These are phyloP conservation scores for Callopanchax toddi DNA, from an alignment of 2,113 vertebrate species.

Conservation along the genomic window DNA sequence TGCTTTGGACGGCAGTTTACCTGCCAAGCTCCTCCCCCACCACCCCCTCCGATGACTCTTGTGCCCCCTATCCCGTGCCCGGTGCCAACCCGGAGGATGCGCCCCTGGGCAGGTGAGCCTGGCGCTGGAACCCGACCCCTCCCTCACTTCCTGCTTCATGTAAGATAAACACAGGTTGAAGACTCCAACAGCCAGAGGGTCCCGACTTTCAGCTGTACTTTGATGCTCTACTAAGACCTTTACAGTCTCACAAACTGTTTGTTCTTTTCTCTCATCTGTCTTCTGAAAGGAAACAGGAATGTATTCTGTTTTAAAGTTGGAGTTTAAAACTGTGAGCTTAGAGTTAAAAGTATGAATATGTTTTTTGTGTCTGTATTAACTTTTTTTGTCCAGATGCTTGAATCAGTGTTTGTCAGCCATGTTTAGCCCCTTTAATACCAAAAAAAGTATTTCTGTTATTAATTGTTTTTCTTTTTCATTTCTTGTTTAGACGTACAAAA, in stretches of 20 bases:
- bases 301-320: too few species aligned
- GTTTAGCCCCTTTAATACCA: background rate
- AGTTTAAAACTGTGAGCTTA: background rate
- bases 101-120: constrained; percentile 91
- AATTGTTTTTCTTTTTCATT: constrained; percentile 10
- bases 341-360: too few species aligned
- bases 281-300: background rate
- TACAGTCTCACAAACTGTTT: background rate
- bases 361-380: too few species aligned
- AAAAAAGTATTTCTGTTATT: background rate
- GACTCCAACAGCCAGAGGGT: constrained; percentile 22
- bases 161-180: constrained; percentile 70
- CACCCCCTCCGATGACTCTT: constrained; percentile 90
- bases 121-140: constrained; percentile 60
- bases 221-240: constrained; percentile 3
- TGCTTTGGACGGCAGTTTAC: constrained; percentile 98
- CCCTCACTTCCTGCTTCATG: constrained; percentile 53
- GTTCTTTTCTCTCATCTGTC: constrained; percentile 14
- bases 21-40: constrained; percentile 94
- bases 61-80: constrained; percentile 89
- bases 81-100: constrained; percentile 88
- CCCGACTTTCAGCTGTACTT: constrained; percentile 4
- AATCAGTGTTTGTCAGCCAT: too few species aligned
- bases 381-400: too few species aligned
- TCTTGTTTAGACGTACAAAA: constrained; percentile 87